Evolutionary conservation across 2,113 vertebrate genomes (phyloP), one percentile per base, ranked within the genome.

Genomic region (Neolamprologus hecqui): DNA sequence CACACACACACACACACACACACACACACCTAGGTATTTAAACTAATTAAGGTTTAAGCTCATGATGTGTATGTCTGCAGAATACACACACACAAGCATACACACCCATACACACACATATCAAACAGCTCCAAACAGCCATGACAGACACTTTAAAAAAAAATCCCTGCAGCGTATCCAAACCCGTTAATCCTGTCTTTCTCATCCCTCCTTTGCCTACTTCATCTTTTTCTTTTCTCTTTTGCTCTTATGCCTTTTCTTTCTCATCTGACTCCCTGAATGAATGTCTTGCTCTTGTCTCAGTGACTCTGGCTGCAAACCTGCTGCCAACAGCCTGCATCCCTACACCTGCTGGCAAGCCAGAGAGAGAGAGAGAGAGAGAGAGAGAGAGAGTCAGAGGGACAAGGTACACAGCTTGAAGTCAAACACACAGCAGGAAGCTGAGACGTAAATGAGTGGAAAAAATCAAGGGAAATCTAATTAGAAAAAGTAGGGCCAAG

Each of bases 121-220:
- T 88, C 45, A 91, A 91, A 89, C 81, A 87, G 80, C 86, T 86
- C 57, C 85, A 89, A 90, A 86, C 51, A 87, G 84, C 84, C 40
- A 6, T 57, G 86, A 86, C 87, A 89, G 81, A 84, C 75, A 90
- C 90, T 88, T 83, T 33, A 12, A 88, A 87, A 33, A 88, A 33
- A 88, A 91, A 86, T 86, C 93, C 88, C 84, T 14, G 85, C 92
- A 93, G 90, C 86, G 60, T 83, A 93, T 88, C 79, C 84, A 79
- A 14, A 84, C 75, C 82, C 49, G 83, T 85, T 94, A 94, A 93
- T 93, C 93, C 90, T 42, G 85, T 86, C 82, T 92, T 83, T 83
- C 86, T 88, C 88, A 92, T 85, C 92, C 79, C 15, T 60, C 14
- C 77, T 85, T 86, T 88, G 82, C 92, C 89, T 37, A 83, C 84